These are phyloP conservation scores for Oscheius sp. DNA, from an alignment of 2,888 invertebrate species.

Conservation along the genomic window DNA sequence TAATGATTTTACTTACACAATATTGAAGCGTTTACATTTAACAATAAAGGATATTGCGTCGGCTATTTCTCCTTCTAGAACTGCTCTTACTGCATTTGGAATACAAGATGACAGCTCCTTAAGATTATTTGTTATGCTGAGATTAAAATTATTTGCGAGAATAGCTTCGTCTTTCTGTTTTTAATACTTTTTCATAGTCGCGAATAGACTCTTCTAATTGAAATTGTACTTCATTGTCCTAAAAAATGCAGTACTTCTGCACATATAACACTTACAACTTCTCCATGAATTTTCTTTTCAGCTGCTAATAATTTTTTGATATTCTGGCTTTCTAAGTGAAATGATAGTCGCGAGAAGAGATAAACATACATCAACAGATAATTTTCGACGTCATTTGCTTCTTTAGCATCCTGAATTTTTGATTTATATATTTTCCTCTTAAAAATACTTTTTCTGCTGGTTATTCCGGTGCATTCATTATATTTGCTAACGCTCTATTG, in stretches of 20 bases:
- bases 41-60: conserved; percentile 88
- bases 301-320: not conserved
- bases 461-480: not conserved
- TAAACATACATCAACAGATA: conserved; percentile 36
- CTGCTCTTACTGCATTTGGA: conserved; percentile 38
- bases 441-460: not conserved
- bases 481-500: not conserved
- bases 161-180: conserved; percentile 2
- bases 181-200: conserved; percentile 24
- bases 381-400: not conserved
- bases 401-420: not conserved
- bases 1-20: conserved; percentile 31
- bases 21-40: conserved; percentile 72
- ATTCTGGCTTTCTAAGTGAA: conserved; percentile 27
- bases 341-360: conserved; percentile 24
- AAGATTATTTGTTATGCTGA: no score
- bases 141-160: not conserved
- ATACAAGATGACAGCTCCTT: conserved; percentile 40
- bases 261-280: no score
- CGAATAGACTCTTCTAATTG: conserved; percentile 20
- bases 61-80: conserved; percentile 50
- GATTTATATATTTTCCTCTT: not conserved
- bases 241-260: no score
- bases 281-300: conserved; percentile 23
- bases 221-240: conserved; percentile 24